phyloP scores from a whole-genome alignment of 2,113 vertebrate species.

The Coptodon rendalli region DNA sequence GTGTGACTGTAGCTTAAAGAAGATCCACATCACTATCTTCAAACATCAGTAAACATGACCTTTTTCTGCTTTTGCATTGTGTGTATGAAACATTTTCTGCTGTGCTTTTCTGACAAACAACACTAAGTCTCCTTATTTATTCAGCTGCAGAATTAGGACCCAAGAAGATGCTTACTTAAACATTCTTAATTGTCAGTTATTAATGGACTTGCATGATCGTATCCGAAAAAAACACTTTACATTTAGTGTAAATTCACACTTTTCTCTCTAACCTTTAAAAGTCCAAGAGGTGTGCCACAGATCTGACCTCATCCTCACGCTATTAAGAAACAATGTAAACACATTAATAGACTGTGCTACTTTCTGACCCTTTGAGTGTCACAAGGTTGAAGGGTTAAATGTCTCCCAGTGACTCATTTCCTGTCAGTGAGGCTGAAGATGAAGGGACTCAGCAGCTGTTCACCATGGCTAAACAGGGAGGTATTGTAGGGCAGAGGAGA shows the following conservation, averaged over 20 bases:
- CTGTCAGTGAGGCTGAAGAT: slow-evolving; percentile 43
- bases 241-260: background rate
- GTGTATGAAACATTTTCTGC: background rate
- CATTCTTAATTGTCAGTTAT: background rate
- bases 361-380: slow-evolving; percentile 22
- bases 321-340: slow-evolving; percentile 35
- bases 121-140: background rate
- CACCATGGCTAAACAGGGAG: slow-evolving; percentile 42
- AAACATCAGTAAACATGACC: background rate
- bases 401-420: slow-evolving; percentile 61
- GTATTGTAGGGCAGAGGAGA: slow-evolving; percentile 42
- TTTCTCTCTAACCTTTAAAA: background rate
- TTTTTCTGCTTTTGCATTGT: background rate
- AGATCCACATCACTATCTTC: background rate
- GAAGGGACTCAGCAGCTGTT: slow-evolving; percentile 57
- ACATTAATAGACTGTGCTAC: slow-evolving; percentile 22
- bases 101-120: background rate
- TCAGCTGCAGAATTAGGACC: background rate
- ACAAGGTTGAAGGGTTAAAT: slow-evolving; percentile 46
- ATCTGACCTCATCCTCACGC: background rate
- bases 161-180: background rate
- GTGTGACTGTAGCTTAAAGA: background rate
- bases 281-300: background rate
- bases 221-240: background rate
- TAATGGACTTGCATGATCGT: background rate